Base-by-base conservation (phyloP, 1,140 invertebrate genomes). In the Myzus persicae region DNA sequence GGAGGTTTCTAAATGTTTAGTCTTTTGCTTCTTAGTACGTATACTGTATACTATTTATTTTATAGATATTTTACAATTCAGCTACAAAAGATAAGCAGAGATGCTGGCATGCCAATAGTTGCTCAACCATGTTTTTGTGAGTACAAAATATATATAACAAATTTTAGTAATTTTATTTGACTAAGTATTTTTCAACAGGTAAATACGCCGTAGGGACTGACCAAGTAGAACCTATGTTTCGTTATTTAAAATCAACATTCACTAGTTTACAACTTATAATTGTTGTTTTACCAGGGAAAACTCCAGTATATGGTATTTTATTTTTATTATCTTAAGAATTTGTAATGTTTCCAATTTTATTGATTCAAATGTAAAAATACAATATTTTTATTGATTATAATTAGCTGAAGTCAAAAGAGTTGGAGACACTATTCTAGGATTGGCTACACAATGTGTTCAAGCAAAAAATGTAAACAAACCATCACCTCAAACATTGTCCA, bases 391-490 rank as follows among this genome's bases (percentile, higher is more conserved):
- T 93, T 38, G 24, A 87, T 85, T 87, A 90, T 90, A 24, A 84
- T 90, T 95, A 99, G 99, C 99, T 94, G 99, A 99, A 96, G 99
- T 99, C 5, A 99, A 99, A 95, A 96, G 99, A 94, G 99, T 99
- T 22, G 99, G 99, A 94, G 99, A 99, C 96, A 99, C 99, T 9
- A 97, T 99, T 36, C 96, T 99, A 93, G 99, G 99, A 90, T 99
- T 99, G 97, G 99, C 99, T 84, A 99, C 99, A 59, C 99, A 99
- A 95, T 99, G 99, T 96, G 99, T 99, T 93, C 99, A 99, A 96
- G 98, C 99, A 14, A 99, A 99, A 96, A 99, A 99, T 96, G 99
- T 99, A 7, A 99, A 99, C 96, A 99, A 99, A 95, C 99, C 99
- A 0, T 99, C 99, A 1, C 99, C 99, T 31, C 99, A 99, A 96